These are phyloP conservation scores for Atlantisia rogersi DNA, from an alignment of 2,113 vertebrate genomes.

Conservation along the genomic window DNA sequence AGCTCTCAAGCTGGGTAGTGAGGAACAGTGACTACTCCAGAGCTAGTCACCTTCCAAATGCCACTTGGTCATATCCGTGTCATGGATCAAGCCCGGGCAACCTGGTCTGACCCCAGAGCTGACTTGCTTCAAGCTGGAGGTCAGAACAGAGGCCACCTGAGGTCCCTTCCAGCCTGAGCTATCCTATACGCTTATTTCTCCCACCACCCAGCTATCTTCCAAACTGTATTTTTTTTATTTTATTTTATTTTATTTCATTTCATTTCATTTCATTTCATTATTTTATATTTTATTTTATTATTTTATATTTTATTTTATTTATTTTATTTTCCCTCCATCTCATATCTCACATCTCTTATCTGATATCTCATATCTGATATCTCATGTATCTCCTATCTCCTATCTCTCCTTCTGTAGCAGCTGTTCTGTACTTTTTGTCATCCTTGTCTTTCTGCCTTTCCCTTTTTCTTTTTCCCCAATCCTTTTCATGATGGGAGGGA, in stretches of 20 bases:
- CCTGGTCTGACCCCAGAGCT: neutral
- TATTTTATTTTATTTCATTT: too few relatives aligned
- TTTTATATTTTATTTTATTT: too few relatives aligned
- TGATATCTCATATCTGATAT: too few relatives aligned
- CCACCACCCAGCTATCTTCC: neutral
- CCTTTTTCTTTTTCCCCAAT: neutral
- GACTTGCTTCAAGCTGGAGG: neutral
- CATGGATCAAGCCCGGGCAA: neutral
- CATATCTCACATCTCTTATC: too few relatives aligned
- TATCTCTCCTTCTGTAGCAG: neutral
- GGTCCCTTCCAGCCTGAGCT: neutral
- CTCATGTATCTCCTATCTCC: too few relatives aligned
- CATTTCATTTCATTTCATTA: neutral
- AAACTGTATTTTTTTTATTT: neutral
- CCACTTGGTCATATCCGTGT: neutral
- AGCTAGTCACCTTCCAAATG: neutral
- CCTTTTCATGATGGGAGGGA: neutral
- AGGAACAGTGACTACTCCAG: conserved; percentile 10
- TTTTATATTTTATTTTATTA: too few relatives aligned
- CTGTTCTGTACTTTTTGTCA: neutral
- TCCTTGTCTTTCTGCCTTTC: neutral
- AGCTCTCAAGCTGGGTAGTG: neutral
- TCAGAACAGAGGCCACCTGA: neutral
- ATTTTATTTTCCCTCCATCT: too few relatives aligned
- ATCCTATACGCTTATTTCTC: neutral